Evolutionary conservation across 2,113 vertebrate genomes (phyloP), one percentile per base, ranked within the genome.

Genomic region (Cacatua alba): DNA sequence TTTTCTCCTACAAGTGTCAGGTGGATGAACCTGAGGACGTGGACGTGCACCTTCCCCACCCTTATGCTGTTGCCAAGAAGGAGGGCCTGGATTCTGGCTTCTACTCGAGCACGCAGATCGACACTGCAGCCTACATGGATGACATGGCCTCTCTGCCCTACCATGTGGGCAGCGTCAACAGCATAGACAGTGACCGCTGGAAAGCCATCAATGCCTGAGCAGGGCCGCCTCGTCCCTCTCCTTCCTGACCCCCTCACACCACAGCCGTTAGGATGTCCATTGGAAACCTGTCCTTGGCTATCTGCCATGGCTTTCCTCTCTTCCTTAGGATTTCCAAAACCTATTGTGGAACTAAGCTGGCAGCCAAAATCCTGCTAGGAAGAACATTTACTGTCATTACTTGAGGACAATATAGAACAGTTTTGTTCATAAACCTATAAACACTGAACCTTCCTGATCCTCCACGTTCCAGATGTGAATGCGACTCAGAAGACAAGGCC

Each of bases 1-100:
- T 99, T 14, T 99, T 99, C 97, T 99, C 99, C 71, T 99, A 99
- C 98, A 99, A 99, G 94, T 99, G 99, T 48, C 99, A 99, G 97
- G 98, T 99, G 93, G 99, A 99, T 7, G 99, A 99, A 95, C 98
- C 99, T 0, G 99, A 99, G 10, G 99, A 99, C 57, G 98, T 98
- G 0, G 99, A 99, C 20, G 97, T 99, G 78, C 99, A 99, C 96
- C 98, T 99, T 74, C 99, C 99, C 24, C 99, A 99, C 62, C 99
- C 99, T 10, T 98, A 99, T 0, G 98, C 98, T 0, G 98, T 99
- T 69, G 98, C 98, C 82, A 98, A 99, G 64, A 99, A 99, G 80
- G 99, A 99, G 86, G 98, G 98, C 49, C 9, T 97, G 48, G 99
- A 99, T 96, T 97, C 98, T 14, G 97, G 98, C 35, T 98, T 98